These are phyloP conservation scores for Jaculus jaculus DNA, from an alignment of 2,113 vertebrate species.

Conservation along the genomic window DNA sequence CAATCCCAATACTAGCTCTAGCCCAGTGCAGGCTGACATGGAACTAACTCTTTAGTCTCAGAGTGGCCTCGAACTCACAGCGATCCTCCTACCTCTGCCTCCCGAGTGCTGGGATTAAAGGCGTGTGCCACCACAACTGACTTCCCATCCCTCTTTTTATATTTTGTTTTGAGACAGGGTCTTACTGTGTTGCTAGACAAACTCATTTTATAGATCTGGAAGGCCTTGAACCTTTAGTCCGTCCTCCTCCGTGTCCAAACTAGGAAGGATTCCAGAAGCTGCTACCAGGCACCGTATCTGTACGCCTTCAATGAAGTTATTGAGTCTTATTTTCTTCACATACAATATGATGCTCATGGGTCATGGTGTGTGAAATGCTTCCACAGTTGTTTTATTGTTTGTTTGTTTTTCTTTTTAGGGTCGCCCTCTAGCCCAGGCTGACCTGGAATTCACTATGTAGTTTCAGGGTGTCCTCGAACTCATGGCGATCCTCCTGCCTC, in stretches of 20 bases:
- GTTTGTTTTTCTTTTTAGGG: too few relatives aligned
- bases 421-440: too few relatives aligned
- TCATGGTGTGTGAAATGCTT: background rate
- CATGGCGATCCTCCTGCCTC: too few relatives aligned
- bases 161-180: background rate
- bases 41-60: too few relatives aligned
- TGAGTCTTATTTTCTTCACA: slow-evolving; percentile 9
- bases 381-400: background rate
- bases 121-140: too few relatives aligned
- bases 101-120: too few relatives aligned
- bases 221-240: background rate
- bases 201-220: background rate
- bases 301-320: background rate
- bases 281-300: background rate
- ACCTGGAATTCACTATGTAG: too few relatives aligned
- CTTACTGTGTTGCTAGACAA: background rate
- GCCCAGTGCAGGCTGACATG: too few relatives aligned
- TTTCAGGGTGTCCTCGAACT: too few relatives aligned
- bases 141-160: background rate
- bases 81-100: too few relatives aligned
- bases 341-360: background rate
- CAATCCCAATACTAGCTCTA: too few relatives aligned
- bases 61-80: too few relatives aligned
- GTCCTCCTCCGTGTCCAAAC: background rate
- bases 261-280: background rate